Evolutionary conservation across 2,888 invertebrate species (phyloP).

Genomic region (Noctua comes): DNA sequence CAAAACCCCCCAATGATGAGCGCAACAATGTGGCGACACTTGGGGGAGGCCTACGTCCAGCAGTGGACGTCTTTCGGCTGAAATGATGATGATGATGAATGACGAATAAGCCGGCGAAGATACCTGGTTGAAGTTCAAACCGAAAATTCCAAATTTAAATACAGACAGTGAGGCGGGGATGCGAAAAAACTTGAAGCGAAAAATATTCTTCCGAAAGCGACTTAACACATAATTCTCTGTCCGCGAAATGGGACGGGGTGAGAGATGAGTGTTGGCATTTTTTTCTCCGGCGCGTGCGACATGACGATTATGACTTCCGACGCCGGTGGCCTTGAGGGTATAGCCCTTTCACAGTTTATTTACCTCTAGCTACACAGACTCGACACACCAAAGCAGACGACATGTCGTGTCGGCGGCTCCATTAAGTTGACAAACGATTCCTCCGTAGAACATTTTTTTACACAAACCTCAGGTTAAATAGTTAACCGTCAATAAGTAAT

Average conservation of each 20-base stretch:
- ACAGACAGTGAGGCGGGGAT: neutral
- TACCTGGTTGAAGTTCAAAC: neutral
- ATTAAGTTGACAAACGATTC: neutral
- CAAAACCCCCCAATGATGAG: too few relatives aligned
- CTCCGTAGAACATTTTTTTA: neutral
- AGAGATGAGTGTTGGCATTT: constrained; percentile 4
- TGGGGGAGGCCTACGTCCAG: too few relatives aligned
- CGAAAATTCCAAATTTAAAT: neutral
- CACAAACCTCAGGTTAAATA: neutral
- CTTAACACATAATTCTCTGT: constrained; percentile 2
- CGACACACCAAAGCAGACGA: neutral
- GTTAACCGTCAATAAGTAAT: neutral
- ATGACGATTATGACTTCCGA: constrained; percentile 7
- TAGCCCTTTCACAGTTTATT: neutral
- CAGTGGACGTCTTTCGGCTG: too few relatives aligned
- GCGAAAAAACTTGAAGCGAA: neutral
- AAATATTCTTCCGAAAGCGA: constrained; percentile 1
- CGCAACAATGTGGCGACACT: too few relatives aligned
- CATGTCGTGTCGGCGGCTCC: neutral
- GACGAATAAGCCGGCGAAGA: neutral
- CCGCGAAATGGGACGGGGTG: constrained; percentile 1
- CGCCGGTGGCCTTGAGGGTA: neutral
- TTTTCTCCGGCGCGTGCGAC: neutral
- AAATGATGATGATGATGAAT: too few relatives aligned
- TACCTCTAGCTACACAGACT: neutral